These are phyloP conservation scores for Pammene aurita DNA, from an alignment of 2,888 invertebrate genomes.

Conservation along the genomic window DNA sequence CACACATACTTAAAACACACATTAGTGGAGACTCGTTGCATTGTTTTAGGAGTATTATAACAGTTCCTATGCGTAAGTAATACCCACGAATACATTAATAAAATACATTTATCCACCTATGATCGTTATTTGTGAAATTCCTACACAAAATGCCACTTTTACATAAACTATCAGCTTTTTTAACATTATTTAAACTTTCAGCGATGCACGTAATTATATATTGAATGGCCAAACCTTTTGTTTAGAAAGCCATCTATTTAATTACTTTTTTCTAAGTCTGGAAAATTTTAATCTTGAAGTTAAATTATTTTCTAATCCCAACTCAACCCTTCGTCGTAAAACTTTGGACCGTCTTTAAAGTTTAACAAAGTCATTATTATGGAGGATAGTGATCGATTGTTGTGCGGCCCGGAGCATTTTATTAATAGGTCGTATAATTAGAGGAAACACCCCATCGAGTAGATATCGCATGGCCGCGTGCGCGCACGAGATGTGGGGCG, in stretches of 20 bases:
- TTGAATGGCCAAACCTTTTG: not conserved
- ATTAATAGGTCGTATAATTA: constrained; percentile 81
- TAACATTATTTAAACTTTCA: not conserved
- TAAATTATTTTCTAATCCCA: constrained; percentile 44
- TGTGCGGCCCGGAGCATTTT: constrained; percentile 57
- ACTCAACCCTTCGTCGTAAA: constrained; percentile 49
- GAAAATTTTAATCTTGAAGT: constrained; percentile 35
- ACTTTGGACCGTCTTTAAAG: constrained; percentile 48
- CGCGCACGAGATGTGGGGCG: constrained; percentile 66
- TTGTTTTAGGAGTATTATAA: no score
- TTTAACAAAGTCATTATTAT: constrained; percentile 59
- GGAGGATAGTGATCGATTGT: constrained; percentile 68
- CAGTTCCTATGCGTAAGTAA: no score
- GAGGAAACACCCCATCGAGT: constrained; percentile 79
- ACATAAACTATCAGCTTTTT: no score
- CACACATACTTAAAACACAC: no score
- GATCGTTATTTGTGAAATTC: no score
- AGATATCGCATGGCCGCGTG: constrained; percentile 51
- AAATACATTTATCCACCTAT: no score
- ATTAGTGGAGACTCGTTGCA: no score
- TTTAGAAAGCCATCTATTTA: constrained; percentile 1
- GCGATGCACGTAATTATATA: not conserved
- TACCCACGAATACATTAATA: no score
- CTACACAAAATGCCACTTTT: no score
- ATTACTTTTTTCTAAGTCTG: constrained; percentile 31